Base-by-base conservation (phyloP, 2,797 vertebrate genomes). In the Takifugu rubripes region DNA sequence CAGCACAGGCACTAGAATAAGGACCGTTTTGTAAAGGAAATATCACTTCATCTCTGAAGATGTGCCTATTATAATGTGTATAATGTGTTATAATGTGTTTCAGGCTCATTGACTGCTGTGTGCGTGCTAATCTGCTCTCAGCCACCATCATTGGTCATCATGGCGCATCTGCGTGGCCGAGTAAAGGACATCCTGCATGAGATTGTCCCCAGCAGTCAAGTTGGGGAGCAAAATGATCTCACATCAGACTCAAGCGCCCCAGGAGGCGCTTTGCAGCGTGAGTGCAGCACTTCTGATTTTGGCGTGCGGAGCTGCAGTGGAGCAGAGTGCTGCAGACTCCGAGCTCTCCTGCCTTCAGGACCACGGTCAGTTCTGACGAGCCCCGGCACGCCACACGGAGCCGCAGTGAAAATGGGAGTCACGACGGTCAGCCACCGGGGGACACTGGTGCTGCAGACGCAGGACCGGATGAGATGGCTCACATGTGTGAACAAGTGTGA, bases 21-120 rank as follows among this genome's bases (percentile, higher is more conserved):
- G 11, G 12, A 40, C 10, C 12, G 10, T 40, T 40, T 40, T 40
- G 10, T 40, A 14, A 40, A 40, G 36, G 3, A 40, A 14, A 40
- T 14, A 3, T 14, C 36, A 14, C 36, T 40, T 40, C 36, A 40
- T 14, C 36, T 40, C 36, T 14, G 12, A 12, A 40, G 36, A 40
- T 14, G 36, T 40, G 36, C 36, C 3, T 40, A 10, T n/a, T n/a
- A n/a, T n/a, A n/a, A n/a, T n/a, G n/a, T n/a, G n/a, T n/a, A n/a
- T n/a, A n/a, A n/a, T n/a, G n/a, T n/a, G n/a, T n/a, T n/a, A 40
- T 88, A 86, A 89, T 77, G 79, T 82, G 79, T 81, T 83, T 84
- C 49, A 66, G 72, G 66, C 86, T 85, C 61, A 72, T 80, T 84
- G 79, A 84, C 81, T 79, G 79, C 61, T 70, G 65, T 83, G 79